Evolutionary conservation across 2,888 invertebrate genomes (phyloP).

Genomic region (Thecocarcelia acutangulata): DNA sequence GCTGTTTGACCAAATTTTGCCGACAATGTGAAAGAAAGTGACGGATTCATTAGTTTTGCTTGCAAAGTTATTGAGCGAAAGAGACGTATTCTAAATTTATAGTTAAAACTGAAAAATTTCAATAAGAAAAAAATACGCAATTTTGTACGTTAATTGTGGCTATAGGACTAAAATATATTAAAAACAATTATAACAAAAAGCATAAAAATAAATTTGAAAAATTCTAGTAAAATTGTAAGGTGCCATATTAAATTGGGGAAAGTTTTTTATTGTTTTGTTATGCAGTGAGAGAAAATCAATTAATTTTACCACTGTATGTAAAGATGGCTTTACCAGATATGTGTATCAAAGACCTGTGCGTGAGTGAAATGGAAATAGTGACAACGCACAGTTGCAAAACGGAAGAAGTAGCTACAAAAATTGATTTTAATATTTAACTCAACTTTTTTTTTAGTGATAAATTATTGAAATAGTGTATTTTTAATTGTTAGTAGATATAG

Average conservation of each 20-base stretch:
- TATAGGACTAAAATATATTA: conserved; percentile 14
- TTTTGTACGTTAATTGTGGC: conserved; percentile 59
- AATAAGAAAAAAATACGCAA: conserved; percentile 42
- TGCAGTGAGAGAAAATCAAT: conserved; percentile 69
- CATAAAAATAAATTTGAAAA: not conserved
- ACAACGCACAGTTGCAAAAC: conserved; percentile 50
- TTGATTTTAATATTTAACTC: not conserved
- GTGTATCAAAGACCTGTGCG: not conserved
- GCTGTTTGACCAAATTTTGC: conserved; percentile 62
- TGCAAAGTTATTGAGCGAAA: conserved; percentile 28
- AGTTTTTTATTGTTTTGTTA: conserved; percentile 56
- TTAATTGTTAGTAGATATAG: not conserved
- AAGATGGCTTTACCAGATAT: conserved; percentile 39
- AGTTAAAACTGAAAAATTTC: conserved; percentile 47
- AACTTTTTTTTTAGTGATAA: not conserved
- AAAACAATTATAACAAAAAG: not conserved
- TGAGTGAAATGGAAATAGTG: conserved; percentile 56
- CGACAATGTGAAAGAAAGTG: conserved; percentile 66
- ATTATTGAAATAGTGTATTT: not conserved
- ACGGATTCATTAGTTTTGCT: conserved; percentile 34
- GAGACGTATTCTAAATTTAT: conserved; percentile 19
- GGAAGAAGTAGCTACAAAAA: not conserved
- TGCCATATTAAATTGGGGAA: conserved; percentile 55
- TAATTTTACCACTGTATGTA: conserved; percentile 48
- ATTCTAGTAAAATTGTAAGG: not conserved